Base-by-base conservation (phyloP, 2,113 vertebrate species). In the Cochlearius cochlearius region DNA sequence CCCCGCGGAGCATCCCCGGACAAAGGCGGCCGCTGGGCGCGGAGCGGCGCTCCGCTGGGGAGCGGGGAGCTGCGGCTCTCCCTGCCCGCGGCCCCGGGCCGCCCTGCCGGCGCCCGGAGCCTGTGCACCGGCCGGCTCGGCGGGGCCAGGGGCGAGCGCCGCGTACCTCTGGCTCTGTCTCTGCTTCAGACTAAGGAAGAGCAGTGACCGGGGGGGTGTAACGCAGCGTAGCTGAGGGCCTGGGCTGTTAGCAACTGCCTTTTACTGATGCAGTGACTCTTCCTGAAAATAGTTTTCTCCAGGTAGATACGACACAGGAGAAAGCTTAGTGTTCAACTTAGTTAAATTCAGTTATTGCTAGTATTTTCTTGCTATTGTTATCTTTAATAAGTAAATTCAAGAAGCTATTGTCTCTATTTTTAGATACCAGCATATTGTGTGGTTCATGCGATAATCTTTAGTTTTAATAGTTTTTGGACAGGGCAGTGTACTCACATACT, bases 151-250 rank as follows among this genome's bases (percentile, higher is more conserved):
- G 7, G 0, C 5, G 2, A 1, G 39, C 20, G 69, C 36, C 5
- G 1, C 13, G 1, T 7, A 0, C n/a, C 0, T 0, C 30, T 6
- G 4, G 22, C 5, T 8, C 52, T 36, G 75, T 3, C 52, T 7
- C 55, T 21, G 68, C 60, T n/a, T 27, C 66, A 3, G 16, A 3
- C 7, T 23, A 2, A 12, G 55, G 26, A 14, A 20, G 41, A 85
- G 20, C 55, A 10, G 32, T 11, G 10, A 26, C 50, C 7, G 23
- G 14, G 49, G 11, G 5, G 11, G 49, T 3, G 5, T 13, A 1
- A 14, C 26, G 5, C 13, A 1, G 0, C 11, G 43, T 21, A 19
- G 20, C 4, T 19, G 41, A 7, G 18, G 14, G 38, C 56, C n/a
- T 20, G 83, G 9, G 25, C 39, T 27, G 34, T 13, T 26, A 22